Evolutionary conservation across 2,888 invertebrate genomes (phyloP).

Genomic region (Lampropteryx suffumata): DNA sequence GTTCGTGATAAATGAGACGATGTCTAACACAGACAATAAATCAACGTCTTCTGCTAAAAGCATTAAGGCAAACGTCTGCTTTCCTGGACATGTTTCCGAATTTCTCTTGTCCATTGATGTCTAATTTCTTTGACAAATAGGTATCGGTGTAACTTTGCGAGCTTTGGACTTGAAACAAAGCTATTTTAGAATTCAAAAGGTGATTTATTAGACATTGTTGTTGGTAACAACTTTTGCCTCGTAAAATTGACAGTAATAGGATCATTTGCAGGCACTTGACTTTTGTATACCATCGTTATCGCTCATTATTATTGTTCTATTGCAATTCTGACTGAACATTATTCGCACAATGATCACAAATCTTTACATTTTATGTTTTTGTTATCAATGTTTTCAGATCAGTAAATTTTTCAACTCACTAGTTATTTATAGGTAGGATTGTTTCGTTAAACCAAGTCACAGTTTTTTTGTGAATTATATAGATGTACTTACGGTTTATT

Average conservation of each 20-base stretch:
- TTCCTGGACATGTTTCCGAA: conserved; percentile 37
- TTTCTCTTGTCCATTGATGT: conserved; percentile 44
- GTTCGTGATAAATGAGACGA: conserved; percentile 66
- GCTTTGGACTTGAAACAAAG: conserved; percentile 39
- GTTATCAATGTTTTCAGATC: too few species aligned
- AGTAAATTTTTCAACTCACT: too few species aligned
- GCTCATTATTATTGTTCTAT: conserved; percentile 11
- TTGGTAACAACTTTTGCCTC: conserved; percentile 44
- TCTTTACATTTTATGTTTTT: too few species aligned
- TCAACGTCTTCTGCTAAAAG: conserved; percentile 58
- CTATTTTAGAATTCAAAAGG: conserved; percentile 26
- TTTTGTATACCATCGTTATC: conserved; percentile 29
- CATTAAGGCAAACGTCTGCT: conserved; percentile 43
- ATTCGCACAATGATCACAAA: too few species aligned
- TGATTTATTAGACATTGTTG: conserved; percentile 38
- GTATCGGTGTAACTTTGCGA: conserved; percentile 26
- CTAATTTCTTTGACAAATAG: conserved; percentile 37
- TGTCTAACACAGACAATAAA: conserved; percentile 64
- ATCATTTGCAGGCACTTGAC: conserved; percentile 55
- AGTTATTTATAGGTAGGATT: too few species aligned
- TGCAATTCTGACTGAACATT: conserved; percentile 4
- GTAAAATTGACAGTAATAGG: conserved; percentile 52
- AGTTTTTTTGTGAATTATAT: too few species aligned
- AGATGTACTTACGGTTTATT: conserved; percentile 11
- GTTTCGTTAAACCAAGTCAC: too few species aligned